Evolutionary conservation across 92 coral and sea anemone species (phyloP).

Genomic region (Galaxea fascicularis): DNA sequence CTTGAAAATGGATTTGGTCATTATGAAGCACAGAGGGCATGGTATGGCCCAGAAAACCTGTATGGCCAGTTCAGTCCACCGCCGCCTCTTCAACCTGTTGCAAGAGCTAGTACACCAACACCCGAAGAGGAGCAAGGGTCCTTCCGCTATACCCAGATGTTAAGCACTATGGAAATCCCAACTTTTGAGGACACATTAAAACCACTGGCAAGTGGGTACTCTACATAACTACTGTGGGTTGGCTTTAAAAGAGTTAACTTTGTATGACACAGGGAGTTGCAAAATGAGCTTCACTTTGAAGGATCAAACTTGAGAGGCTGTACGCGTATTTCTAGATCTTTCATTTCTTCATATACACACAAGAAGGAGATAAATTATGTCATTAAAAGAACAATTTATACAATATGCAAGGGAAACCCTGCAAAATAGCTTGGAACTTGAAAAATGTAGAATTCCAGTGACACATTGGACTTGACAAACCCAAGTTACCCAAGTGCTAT

Average conservation of each 20-base stretch:
- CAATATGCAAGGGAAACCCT: not conserved
- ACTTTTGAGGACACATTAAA: slow-evolving; percentile 98
- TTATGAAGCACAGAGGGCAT: slow-evolving; percentile 56
- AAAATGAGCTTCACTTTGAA: not conserved
- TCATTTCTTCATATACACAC: no score
- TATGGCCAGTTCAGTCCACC: slow-evolving; percentile 59
- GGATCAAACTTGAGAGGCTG: not conserved
- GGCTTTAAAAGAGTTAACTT: not conserved
- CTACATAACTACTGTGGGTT: slow-evolving; percentile 7
- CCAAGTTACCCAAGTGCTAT: not conserved
- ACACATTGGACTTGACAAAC: slow-evolving; percentile 12
- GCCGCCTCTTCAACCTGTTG: slow-evolving; percentile 68
- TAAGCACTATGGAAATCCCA: slow-evolving; percentile 92
- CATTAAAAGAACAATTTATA: not conserved
- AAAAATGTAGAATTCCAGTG: not conserved
- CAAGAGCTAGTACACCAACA: slow-evolving; percentile 93
- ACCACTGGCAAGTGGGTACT: slow-evolving; percentile 70
- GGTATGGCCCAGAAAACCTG: slow-evolving; percentile 75
- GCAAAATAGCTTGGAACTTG: not conserved
- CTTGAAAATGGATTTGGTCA: slow-evolving; percentile 58
- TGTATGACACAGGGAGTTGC: not conserved
- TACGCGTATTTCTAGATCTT: no score
- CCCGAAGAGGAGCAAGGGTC: slow-evolving; percentile 68
- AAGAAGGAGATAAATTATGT: not conserved
- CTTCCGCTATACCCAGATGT: slow-evolving; percentile 62